Percentiles rank a stretch among this genome's conserved stretches.
Evolutionary conservation across 2,113 vertebrate species (phyloP).

Genomic region (Muntiacus reevesi): DNA sequence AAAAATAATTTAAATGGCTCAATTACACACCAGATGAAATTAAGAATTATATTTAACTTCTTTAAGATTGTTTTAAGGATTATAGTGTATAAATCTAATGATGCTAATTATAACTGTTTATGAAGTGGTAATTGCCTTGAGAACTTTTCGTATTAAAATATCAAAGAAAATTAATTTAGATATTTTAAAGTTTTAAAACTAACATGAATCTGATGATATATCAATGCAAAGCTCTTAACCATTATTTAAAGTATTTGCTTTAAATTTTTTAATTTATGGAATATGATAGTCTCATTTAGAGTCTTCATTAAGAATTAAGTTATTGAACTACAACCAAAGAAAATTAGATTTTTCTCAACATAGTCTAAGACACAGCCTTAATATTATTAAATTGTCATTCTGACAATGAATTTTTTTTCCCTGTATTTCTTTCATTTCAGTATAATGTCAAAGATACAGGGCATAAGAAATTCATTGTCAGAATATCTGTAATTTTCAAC

Average conservation of each 20-base stretch:
- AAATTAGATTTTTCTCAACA: not conserved
- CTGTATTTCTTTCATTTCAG: not conserved
- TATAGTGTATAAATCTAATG: not conserved
- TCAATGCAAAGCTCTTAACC: not conserved
- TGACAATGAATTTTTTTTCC: not conserved
- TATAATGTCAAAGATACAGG: not conserved
- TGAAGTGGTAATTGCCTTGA: not conserved
- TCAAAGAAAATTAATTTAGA: not conserved
- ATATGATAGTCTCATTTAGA: not conserved
- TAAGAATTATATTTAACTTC: not conserved
- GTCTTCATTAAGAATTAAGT: not conserved
- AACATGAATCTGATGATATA: not conserved
- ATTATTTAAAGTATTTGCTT: not conserved
- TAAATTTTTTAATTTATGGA: not conserved
- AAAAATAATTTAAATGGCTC: not conserved
- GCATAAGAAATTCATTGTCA: not conserved
- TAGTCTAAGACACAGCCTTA: constrained; percentile 4
- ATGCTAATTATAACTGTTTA: not conserved
- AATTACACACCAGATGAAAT: not conserved
- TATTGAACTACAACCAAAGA: not conserved
- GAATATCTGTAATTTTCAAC: not conserved
- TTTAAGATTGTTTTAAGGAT: not conserved
- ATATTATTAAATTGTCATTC: not conserved
- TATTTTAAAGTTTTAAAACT: not conserved
- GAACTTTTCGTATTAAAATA: not conserved